A percentile compares a stretch with the other conserved stretches of the same genome.
Conservation (phyloP, 35 echinoderm and acorn worm genomes). For the Anneissia japonica region DNA sequence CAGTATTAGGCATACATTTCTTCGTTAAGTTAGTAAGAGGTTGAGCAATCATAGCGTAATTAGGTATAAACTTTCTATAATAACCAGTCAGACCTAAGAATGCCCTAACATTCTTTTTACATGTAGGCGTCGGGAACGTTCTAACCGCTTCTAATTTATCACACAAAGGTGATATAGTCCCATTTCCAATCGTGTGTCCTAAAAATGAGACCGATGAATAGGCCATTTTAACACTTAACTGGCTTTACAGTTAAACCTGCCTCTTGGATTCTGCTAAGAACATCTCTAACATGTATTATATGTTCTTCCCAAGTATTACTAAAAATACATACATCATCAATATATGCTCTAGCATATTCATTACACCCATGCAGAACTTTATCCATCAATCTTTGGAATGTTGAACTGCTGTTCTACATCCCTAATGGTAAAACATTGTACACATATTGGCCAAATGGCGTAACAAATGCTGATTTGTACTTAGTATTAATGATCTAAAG, state of each 20-base stretch:
- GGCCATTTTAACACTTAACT: background rate
- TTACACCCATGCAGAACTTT: background rate
- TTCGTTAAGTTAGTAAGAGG: background rate
- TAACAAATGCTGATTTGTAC: conserved; percentile 18
- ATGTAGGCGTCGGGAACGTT: background rate
- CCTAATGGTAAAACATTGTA: conserved; percentile 35
- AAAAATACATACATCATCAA: conserved; percentile 1
- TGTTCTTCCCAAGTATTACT: conserved; percentile 6
- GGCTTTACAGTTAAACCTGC: conserved; percentile 1
- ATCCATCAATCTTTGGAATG: conserved; percentile 27
- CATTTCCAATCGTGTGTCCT: background rate
- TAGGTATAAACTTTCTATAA: background rate
- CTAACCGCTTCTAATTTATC: background rate
- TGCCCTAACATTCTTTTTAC: background rate
- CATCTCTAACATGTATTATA: background rate
- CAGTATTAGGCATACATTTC: background rate
- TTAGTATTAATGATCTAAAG: conserved; percentile 18
- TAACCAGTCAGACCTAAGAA: background rate
- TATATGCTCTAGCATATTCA: background rate
- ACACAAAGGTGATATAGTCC: background rate
- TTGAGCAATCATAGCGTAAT: background rate
- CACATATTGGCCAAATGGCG: conserved; percentile 13
- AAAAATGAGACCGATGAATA: background rate
- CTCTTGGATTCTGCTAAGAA: background rate
- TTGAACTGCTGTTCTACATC: conserved; percentile 17